Percentiles rank a stretch among this genome's conserved stretches.
Evolutionary conservation across 2,113 vertebrate species (phyloP).

Genomic region (Erythrocercus mccallii): DNA sequence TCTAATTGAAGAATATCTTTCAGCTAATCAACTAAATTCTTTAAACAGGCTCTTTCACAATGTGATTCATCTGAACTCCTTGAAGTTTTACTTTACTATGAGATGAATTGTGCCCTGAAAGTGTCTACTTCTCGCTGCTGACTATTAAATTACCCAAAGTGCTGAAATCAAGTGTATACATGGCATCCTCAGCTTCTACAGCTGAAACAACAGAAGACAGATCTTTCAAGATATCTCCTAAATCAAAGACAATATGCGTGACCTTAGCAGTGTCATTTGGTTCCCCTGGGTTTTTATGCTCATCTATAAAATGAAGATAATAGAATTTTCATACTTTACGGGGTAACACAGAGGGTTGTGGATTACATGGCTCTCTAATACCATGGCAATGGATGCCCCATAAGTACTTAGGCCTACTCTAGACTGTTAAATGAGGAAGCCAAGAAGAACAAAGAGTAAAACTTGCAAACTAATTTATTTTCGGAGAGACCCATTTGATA

Average conservation of each 20-base stretch:
- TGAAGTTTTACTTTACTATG: neutral
- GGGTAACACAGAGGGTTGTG: neutral
- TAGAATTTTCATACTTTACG: neutral
- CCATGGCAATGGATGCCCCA: neutral
- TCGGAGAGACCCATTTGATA: neutral
- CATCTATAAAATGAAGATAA: neutral
- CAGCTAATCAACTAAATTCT: slow-evolving; percentile 9
- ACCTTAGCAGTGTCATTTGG: neutral
- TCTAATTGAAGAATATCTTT: neutral
- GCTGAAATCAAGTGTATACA: neutral
- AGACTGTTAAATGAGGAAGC: neutral
- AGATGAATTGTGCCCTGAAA: neutral
- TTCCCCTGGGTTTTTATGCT: neutral
- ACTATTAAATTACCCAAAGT: neutral
- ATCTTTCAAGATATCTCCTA: neutral
- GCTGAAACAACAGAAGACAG: neutral
- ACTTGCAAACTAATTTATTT: neutral
- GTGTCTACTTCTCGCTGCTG: neutral
- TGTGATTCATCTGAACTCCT: neutral
- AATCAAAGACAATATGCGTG: neutral
- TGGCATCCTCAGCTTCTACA: neutral
- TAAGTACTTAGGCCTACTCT: neutral
- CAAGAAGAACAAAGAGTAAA: neutral
- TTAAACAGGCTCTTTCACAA: neutral
- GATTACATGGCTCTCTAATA: neutral